Evolutionary conservation across 2,797 vertebrate species (phyloP), one percentile per base, ranked within the genome.

Genomic region (Champsocephalus esox): DNA sequence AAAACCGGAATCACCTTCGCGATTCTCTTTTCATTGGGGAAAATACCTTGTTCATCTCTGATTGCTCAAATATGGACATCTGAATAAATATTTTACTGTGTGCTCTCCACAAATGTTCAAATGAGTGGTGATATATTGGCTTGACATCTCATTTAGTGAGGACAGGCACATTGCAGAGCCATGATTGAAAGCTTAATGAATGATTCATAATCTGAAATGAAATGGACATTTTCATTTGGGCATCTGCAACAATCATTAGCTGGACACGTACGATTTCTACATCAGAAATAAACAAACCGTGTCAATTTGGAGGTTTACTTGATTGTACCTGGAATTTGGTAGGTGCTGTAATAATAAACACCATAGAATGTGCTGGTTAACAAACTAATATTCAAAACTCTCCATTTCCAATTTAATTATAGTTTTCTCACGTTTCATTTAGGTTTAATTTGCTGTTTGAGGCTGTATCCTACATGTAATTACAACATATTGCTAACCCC

Each of bases 171-270:
- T 79, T 77, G 70, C 73, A 62, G 67, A 70, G 73, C 59, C 67
- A 4, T 87, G 84, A 89, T 88, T 85, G 88, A 89, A 89, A 67
- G 59, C 67, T 77, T 83, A 82, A 85, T 88, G 79, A 87, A 89
- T 87, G 82, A 90, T 79, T 89, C 77, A 80, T 87, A 73, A 80
- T 67, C 54, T 80, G 24, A 84, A 88, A 87, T 79, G 63, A 88
- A 85, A 89, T 83, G 66, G 66, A 77, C 76, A 80, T 88, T 85
- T 83, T 88, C 45, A 79, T 84, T 86, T 83, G 59, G 73, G 32
- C 65, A 34, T 79, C 70, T 82, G 56, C 62, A 52, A 51, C 28
- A 81, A 76, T 84, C 43, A 74, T 83, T 41, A 67, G 59, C 28
- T 34, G 62, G 73, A 77, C 71, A 80, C 0, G 49, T 13, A 50